phyloP scores from a whole-genome alignment of 2,113 vertebrate species.

The Gopherus evgoodei region DNA sequence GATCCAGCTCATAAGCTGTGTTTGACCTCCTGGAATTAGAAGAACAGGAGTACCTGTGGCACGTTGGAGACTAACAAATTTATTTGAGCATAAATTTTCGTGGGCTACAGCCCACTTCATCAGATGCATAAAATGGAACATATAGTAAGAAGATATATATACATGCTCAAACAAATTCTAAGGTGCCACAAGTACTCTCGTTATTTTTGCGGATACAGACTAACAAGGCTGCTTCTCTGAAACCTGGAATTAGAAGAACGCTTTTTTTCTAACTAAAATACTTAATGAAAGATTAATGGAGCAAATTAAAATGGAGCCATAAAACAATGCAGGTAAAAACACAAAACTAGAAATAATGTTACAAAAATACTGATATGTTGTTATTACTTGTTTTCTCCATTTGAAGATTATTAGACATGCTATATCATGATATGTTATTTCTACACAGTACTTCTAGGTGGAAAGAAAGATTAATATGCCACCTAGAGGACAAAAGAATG shows the following conservation, averaged over 20 bases:
- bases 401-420: conserved; percentile 7
- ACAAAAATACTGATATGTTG: background rate
- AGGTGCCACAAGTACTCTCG: no score
- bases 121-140: no score
- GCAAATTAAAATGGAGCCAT: background rate
- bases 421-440: background rate
- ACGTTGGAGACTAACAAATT: no score
- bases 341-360: background rate
- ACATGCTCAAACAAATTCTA: no score
- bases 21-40: background rate
- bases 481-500: conserved; percentile 79
- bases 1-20: background rate
- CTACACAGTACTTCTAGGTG: background rate
- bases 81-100: no score
- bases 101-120: no score
- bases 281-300: background rate
- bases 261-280: background rate
- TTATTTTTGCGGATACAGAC: no score
- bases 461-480: conserved; percentile 77
- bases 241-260: background rate
- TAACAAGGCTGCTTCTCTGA: no score
- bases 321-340: conserved; percentile 12
- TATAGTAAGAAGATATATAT: no score
- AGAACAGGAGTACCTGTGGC: background rate
- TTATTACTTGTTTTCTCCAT: conserved; percentile 21